Base-by-base conservation (phyloP, 2,113 vertebrate species). In the Sorex araneus region DNA sequence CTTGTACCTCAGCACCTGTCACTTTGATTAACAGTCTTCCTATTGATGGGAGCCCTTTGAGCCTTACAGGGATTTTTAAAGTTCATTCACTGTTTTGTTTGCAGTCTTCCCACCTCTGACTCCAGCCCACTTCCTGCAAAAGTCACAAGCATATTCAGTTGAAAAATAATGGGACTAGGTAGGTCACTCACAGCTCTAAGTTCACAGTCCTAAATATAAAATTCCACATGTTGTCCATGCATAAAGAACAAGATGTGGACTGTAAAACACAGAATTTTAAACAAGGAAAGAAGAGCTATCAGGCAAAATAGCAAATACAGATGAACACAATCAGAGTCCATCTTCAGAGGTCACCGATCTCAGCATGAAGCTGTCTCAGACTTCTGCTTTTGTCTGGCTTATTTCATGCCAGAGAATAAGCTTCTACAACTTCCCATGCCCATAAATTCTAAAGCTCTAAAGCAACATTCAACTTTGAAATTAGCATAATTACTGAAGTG, bases 21-120 rank as follows among this genome's bases (percentile, higher is more conserved):
- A 67, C 67, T 93, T 67, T 89, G 91, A 92, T 90, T 36, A 92
- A 92, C 88, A 67, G 15, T 75, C 78, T 86, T 90, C 83, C 57
- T 63, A 25, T 19, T 86, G 66, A 73, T 7, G 10, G 70, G 16
- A 43, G 25, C 54, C 64, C 43, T 36, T 28, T 30, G 27, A 70
- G 82, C 25, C 84, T 32, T 34, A 40, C 1, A 30, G 63, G 71
- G 43, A 79, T 50, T 79, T 87, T 87, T 34, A n/a, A 89, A 89
- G 80, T 85, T 92, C 71, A 80, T 76, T 93, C 75, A 45, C 57
- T 27, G 10, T 87, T 93, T 40, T 54, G 25, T n/a, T 25, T 43
- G 30, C n/a, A 78, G 67, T 50, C 77, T 76, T 45, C 57, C 45
- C 2, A 8, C 15, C 27, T 74, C 60, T 73, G 36, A 40, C 21